Evolutionary conservation across 2,797 vertebrate genomes (phyloP), one percentile per base, ranked within the genome.

Genomic region (Salmo trutta): DNA sequence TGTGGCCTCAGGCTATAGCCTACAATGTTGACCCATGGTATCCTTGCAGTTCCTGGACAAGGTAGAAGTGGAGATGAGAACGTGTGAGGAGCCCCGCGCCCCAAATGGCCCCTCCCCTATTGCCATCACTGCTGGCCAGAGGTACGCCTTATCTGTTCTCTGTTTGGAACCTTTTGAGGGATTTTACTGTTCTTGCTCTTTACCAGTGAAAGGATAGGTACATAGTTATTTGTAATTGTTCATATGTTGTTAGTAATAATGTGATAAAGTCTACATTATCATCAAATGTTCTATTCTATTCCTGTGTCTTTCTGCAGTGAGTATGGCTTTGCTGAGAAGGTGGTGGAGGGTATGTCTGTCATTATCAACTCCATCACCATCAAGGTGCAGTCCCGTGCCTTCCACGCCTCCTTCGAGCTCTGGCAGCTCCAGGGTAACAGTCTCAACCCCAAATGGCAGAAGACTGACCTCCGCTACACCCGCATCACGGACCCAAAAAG

Each of bases 401-500:
- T 99, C 88, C 97, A 97, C 0, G 97, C 98, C 62, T 99, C 98
- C 75, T 97, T 99, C 72, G 96, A 99, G 88, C 91, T 99, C 29
- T 99, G 98, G 98, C 98, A 99, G 92, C 95, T 99, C 29, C 97
- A 99, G 85, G 97, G 98, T 80, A 98, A 96, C 90, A 99, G 98
- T 27, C 97, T 99, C 81, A 96, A 98, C 91, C 98, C 98, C 77
- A 95, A 88, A 79, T 99, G 98, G 98, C 96, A 99, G 88, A 96
- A 94, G 87, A 98, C 94, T 0, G 98, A 99, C 91, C 94, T 99
- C 73, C 95, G 96, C 41, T 93, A 96, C 85, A 99, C 98, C 47
- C 97, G 98, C 73, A 90, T 99, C 84, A 97, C 97, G 0, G 97
- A 99, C 82, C 95, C 98, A 0, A 96, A 95, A 85, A 93, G 96